A percentile compares a stretch with the other conserved stretches of the same genome.
phyloP scores from a whole-genome alignment of 2,888 invertebrate genomes.

The Agriopis aurantiaria region DNA sequence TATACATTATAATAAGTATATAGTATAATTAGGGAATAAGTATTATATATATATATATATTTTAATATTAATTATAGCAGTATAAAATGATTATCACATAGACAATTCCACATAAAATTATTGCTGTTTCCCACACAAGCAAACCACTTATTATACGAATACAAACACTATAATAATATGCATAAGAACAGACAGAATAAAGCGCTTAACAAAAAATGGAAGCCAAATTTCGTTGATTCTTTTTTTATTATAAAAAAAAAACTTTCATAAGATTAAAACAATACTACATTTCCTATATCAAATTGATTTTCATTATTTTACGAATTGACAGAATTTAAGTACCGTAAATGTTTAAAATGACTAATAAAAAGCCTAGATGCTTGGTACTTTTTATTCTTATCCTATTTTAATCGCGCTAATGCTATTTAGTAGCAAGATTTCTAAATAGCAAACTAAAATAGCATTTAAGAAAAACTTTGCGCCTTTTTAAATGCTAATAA shows the following conservation, averaged over 20 bases:
- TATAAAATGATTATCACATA: constrained; percentile 59
- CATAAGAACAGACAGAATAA: constrained; percentile 27
- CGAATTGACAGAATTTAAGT: constrained; percentile 50
- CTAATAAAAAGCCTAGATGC: constrained; percentile 41
- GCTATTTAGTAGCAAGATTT: constrained; percentile 4
- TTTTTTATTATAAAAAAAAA: constrained; percentile 37
- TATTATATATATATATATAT: constrained; percentile 12
- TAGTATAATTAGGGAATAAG: neutral
- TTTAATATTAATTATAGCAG: constrained; percentile 29
- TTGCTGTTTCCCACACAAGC: constrained; percentile 69
- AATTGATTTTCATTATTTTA: constrained; percentile 23
- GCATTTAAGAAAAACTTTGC: neutral
- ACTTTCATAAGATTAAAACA: constrained; percentile 28
- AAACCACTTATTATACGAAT: constrained; percentile 13
- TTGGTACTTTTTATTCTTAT: constrained; percentile 42
- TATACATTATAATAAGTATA: constrained; percentile 16
- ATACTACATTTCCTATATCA: constrained; percentile 14
- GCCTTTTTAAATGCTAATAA: neutral
- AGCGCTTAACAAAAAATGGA: constrained; percentile 49
- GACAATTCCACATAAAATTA: constrained; percentile 66
- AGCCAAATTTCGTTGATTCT: constrained; percentile 52
- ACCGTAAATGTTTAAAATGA: constrained; percentile 43
- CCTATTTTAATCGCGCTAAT: constrained; percentile 8
- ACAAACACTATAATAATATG: constrained; percentile 13
- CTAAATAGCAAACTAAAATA: constrained; percentile 6